phyloP scores from a whole-genome alignment of 2,113 vertebrate species.

The Pituophis catenifer region DNA sequence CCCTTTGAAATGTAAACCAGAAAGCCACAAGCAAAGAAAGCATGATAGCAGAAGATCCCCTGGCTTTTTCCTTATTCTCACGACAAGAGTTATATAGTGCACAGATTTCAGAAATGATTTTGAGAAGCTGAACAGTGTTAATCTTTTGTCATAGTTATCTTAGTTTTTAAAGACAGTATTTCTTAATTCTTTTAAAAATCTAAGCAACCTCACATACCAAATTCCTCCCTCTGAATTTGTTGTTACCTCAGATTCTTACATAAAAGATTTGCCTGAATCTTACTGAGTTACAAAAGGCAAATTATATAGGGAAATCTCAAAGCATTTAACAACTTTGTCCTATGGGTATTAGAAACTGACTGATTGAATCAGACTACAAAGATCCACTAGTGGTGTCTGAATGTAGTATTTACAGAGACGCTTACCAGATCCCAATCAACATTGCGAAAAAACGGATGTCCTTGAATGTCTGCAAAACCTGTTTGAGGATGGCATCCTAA shows the following conservation, averaged over 20 bases:
- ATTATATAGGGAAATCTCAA: not conserved
- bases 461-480: slow-evolving; percentile 96
- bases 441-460: slow-evolving; percentile 94
- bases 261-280: not conserved
- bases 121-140: not conserved
- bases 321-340: not conserved
- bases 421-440: slow-evolving; percentile 98
- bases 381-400: too few relatives aligned
- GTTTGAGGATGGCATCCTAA: slow-evolving; percentile 98
- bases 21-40: not conserved
- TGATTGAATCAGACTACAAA: not conserved
- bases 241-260: not conserved
- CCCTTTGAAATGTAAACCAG: not conserved
- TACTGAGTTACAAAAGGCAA: not conserved
- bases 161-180: not conserved
- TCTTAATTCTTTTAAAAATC: not conserved
- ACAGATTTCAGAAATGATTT: not conserved
- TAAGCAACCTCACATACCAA: not conserved
- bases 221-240: not conserved
- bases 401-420: slow-evolving; percentile 33
- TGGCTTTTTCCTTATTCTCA: not conserved
- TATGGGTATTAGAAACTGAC: not conserved
- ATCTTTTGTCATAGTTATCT: not conserved
- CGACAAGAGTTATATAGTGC: not conserved
- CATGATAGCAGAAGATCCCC: not conserved